phyloP scores from a whole-genome alignment of 2,113 vertebrate species.

The Maccullochella peelii region DNA sequence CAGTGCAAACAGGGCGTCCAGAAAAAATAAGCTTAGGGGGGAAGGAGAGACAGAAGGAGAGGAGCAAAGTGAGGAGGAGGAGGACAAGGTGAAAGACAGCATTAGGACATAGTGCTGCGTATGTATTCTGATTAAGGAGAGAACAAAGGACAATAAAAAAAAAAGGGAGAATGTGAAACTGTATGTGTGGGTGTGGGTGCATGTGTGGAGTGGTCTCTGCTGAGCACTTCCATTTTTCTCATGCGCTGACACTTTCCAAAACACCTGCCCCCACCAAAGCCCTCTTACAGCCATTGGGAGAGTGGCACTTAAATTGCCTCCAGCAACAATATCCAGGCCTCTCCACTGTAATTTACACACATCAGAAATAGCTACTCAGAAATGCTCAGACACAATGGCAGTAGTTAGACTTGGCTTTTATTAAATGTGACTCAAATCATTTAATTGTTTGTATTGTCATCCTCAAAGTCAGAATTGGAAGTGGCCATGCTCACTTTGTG shows the following conservation, averaged over 20 bases:
- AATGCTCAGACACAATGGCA: slow-evolving; percentile 25
- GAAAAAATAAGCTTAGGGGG: slow-evolving; percentile 5
- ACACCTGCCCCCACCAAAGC: slow-evolving; percentile 48
- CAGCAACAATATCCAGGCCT: slow-evolving; percentile 47
- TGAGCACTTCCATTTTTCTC: slow-evolving; percentile 55
- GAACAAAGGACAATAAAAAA: slow-evolving; percentile 42
- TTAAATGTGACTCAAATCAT: slow-evolving; percentile 2
- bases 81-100: slow-evolving; percentile 54
- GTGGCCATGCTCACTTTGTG: neutral
- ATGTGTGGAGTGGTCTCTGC: slow-evolving; percentile 39
- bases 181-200: slow-evolving; percentile 30
- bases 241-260: slow-evolving; percentile 61
- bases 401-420: neutral
- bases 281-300: slow-evolving; percentile 46
- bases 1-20: slow-evolving; percentile 26
- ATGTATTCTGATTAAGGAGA: slow-evolving; percentile 40
- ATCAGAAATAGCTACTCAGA: slow-evolving; percentile 44
- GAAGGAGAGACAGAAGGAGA: slow-evolving; percentile 3
- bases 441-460: slow-evolving; percentile 5
- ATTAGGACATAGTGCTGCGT: slow-evolving; percentile 15
- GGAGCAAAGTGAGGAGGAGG: slow-evolving; percentile 6
- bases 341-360: slow-evolving; percentile 56
- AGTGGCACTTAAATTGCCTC: slow-evolving; percentile 64
- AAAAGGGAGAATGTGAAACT: slow-evolving; percentile 12
- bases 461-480: neutral